Base-by-base conservation (phyloP, 2,113 vertebrate species). In the Pygoscelis antarcticus region DNA sequence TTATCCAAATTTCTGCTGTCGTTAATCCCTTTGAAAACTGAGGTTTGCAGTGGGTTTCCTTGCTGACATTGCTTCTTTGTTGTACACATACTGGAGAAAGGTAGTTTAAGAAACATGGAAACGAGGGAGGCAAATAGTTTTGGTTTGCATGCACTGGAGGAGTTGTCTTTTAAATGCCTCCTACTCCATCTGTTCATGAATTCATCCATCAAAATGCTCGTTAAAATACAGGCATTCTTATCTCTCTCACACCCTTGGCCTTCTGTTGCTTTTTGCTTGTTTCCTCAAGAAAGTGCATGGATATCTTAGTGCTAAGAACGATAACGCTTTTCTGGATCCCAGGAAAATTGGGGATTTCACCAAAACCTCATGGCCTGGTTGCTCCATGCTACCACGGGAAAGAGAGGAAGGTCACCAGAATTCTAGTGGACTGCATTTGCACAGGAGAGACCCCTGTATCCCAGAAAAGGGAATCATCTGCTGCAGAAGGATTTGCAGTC, bases 211-310 rank as follows among this genome's bases (percentile, higher is more conserved):
- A 91, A 62, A 82, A 75, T 9, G 16, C 86, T 83, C 69, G 42
- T 95, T 93, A 95, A 96, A 90, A 90, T 64, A 86, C 49, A 38
- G 46, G 5, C 36, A 30, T 87, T 77, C 89, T 94, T 93, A 58
- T 83, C 83, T 88, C 66, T 9, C 90, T 58, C 90, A 74, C 87
- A 74, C 78, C 88, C 86, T 91, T 71, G 90, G 77, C 90, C 86
- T 94, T 81, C 75, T 82, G 81, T 54, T 85, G 71, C 68, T 86
- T 96, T 93, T 55, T 88, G 47, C 83, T 55, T 34, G 26, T 75
- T 85, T 44, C 86, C 62, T 88, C 47, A 44, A 46, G 65, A 55
- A 84, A 32, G 70, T 19, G 49, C 19, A 1, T 27, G 89, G 77
- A 4, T 54, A 32, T 40, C 5, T 22, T 3, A 10, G 71, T 42